phyloP scores from a whole-genome alignment of 2,797 vertebrate species.

The Pogonophryne albipinna region DNA sequence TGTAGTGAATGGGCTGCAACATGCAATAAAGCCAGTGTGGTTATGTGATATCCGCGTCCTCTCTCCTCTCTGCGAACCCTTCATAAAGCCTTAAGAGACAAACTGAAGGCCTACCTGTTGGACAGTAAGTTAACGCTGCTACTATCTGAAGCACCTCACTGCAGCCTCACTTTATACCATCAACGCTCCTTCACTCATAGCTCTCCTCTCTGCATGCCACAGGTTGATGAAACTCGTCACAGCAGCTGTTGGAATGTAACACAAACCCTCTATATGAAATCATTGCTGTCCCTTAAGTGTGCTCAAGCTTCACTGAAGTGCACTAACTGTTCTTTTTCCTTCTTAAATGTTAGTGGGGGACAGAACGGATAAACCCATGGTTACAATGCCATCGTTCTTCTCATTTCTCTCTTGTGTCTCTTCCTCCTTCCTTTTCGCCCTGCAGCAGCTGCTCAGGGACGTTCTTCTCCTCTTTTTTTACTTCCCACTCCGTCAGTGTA shows the following conservation, averaged over 20 bases:
- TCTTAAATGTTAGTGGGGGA: slow-evolving; percentile 35
- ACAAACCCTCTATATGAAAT: slow-evolving; percentile 59
- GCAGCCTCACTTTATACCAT: slow-evolving; percentile 31
- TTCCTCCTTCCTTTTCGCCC: slow-evolving; percentile 45
- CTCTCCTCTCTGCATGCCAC: slow-evolving; percentile 57
- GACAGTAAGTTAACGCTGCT: slow-evolving; percentile 82
- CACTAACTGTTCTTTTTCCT: slow-evolving; percentile 44
- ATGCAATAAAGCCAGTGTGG: slow-evolving; percentile 15
- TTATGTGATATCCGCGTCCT: slow-evolving; percentile 39
- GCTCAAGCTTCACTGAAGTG: slow-evolving; percentile 61
- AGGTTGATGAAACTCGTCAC: slow-evolving; percentile 53
- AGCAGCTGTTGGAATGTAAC: slow-evolving; percentile 60
- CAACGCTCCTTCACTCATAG: slow-evolving; percentile 22
- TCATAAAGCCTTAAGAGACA: slow-evolving; percentile 82
- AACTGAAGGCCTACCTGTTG: slow-evolving; percentile 83
- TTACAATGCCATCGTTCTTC: slow-evolving; percentile 39
- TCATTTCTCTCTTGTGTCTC: slow-evolving; percentile 52
- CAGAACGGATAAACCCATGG: slow-evolving; percentile 59
- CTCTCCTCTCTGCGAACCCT: slow-evolving; percentile 54
- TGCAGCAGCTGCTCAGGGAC: slow-evolving; percentile 46
- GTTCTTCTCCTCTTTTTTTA: slow-evolving; percentile 5
- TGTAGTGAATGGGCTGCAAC: slow-evolving; percentile 38
- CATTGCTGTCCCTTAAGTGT: slow-evolving; percentile 65
- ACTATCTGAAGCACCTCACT: slow-evolving; percentile 15
- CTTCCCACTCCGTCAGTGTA: slow-evolving; percentile 12